Base-by-base conservation (phyloP, 2,888 invertebrate genomes). In the Nasonia oneida region DNA sequence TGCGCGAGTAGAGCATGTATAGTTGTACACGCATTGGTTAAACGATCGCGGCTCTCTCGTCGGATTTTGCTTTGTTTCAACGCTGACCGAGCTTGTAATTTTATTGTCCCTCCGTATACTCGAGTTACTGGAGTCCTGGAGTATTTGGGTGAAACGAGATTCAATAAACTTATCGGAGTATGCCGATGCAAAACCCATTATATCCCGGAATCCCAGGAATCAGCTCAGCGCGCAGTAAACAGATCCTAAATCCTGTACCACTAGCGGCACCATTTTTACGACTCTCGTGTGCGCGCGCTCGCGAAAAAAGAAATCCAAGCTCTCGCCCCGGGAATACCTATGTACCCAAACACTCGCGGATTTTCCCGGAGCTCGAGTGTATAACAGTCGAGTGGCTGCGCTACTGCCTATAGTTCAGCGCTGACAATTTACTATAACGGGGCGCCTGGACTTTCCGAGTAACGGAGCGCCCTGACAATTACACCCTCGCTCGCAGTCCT, bases 401-500 rank as follows among this genome's bases (percentile, higher is more conserved):
- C 29, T 37, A 37, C 4, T 37, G 33, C 80, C 18, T 23, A 61
- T 71, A 73, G 74, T 39, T 73, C 71, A 80, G 83, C 64, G 64
- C 77, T 39, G 79, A 53, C 83, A 86, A 86, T 86, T 86, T 86
- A 83, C 83, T 83, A 67, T 83, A 86, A 86, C 86, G 80, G 86
- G 61, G 80, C 81, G 73, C 73, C 15, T n/a, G n/a, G 84, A 81
- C 83, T 83, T 87, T 74, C 76, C 82, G 81, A 82, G 64, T 85
- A 85, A 85, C 87, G 85, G 87, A 77, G 61, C 81, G 73, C 74
- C 81, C 87, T 81, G 81, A 77, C 86, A 86, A 86, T 86, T 84
- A 86, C 86, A 83, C 86, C 86, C 86, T 84, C 83, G 80, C 83
- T 73, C 67, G n/a, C 53, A 29, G 29, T 1, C 67, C 50, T 1